Conservation (phyloP, 92 coral and sea anemone genomes). For the Umimayanthus kanabou region DNA sequence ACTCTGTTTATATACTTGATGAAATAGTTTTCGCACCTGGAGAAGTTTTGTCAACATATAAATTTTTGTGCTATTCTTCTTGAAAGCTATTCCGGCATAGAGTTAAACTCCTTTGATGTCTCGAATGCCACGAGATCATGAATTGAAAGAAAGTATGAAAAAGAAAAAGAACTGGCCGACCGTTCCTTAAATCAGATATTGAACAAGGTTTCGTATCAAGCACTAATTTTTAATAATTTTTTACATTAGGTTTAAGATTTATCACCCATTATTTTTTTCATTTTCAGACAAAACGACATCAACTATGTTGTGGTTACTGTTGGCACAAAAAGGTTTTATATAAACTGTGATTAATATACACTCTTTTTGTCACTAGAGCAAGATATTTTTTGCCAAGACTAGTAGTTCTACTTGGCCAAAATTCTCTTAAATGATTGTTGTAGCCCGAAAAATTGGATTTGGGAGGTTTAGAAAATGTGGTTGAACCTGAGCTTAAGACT, state of each 20-base stretch:
- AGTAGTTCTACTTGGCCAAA: neutral
- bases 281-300: neutral
- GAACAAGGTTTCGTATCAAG: neutral
- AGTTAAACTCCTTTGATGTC: no score
- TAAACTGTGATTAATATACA: no score
- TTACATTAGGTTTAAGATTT: neutral
- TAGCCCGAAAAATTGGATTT: neutral
- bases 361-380: neutral
- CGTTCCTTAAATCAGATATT: neutral
- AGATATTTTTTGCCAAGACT: neutral
- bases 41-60: neutral
- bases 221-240: neutral
- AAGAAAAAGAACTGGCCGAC: neutral
- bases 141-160: no score
- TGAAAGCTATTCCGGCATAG: neutral
- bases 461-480: neutral
- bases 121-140: neutral
- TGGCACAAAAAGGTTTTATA: no score
- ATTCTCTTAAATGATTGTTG: neutral
- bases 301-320: neutral
- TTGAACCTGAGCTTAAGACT: neutral
- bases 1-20: neutral
- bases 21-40: neutral
- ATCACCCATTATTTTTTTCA: no score
- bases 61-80: no score